Evolutionary conservation across 1,140 invertebrate genomes (phyloP).

Genomic region (Drosophila ficusphila): DNA sequence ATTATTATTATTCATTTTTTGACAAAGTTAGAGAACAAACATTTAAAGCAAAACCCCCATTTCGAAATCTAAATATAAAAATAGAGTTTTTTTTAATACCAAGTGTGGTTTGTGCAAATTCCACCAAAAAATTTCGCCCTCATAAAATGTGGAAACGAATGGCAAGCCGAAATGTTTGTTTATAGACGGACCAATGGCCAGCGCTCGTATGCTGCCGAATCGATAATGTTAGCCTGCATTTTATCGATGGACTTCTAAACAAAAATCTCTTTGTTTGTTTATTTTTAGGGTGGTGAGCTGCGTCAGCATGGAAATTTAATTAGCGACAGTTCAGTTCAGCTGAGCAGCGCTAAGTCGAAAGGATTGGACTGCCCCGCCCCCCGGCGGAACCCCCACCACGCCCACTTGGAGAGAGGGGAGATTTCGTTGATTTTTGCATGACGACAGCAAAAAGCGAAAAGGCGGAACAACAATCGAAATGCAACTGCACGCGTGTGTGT

Average conservation of each 20-base stretch:
- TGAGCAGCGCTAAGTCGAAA: slow-evolving; percentile 6
- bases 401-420: slow-evolving; percentile 20
- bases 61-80: too few relatives aligned
- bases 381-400: background rate
- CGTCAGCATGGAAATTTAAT: slow-evolving; percentile 79
- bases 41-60: too few relatives aligned
- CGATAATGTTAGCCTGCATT: slow-evolving; percentile 30
- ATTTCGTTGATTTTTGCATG: slow-evolving; percentile 63
- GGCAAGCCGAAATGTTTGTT: slow-evolving; percentile 27
- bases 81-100: background rate
- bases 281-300: slow-evolving; percentile 72
- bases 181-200: slow-evolving; percentile 14
- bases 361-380: background rate
- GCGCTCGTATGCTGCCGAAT: slow-evolving; percentile 12
- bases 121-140: slow-evolving; percentile 14
- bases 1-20: too few relatives aligned
- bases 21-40: too few relatives aligned
- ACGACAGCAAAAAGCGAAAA: slow-evolving; percentile 66
- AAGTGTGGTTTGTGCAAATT: slow-evolving; percentile 13
- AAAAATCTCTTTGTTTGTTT: slow-evolving; percentile 64
- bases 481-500: slow-evolving; percentile 8
- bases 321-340: slow-evolving; percentile 67
- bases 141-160: slow-evolving; percentile 28
- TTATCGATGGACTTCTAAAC: slow-evolving; percentile 40
- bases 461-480: slow-evolving; percentile 48